Evolutionary conservation across 2,113 vertebrate species (phyloP).

Genomic region (Serinus canaria): DNA sequence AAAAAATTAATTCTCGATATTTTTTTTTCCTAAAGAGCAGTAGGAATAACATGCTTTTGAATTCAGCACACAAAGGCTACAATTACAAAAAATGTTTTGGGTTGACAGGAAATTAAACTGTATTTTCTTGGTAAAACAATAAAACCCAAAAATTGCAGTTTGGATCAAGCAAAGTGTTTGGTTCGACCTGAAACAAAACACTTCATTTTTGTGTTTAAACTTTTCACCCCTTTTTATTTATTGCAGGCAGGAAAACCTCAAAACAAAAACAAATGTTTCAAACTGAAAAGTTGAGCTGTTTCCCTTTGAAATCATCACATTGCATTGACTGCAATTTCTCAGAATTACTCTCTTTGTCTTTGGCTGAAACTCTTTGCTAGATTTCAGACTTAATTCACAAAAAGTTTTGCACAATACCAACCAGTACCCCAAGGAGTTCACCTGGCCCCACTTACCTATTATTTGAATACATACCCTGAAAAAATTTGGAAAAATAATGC

Average conservation of each 20-base stretch:
- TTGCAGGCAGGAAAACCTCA: constrained; percentile 62
- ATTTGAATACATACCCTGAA: background rate
- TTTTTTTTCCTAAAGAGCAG: constrained; percentile 44
- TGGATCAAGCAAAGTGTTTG: constrained; percentile 7
- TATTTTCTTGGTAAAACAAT: constrained; percentile 54
- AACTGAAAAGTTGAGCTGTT: constrained; percentile 25
- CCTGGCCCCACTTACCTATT: background rate
- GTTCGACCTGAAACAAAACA: constrained; percentile 46
- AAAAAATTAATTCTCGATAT: background rate
- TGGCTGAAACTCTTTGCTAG: background rate
- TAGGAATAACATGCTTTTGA: background rate
- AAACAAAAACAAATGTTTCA: constrained; percentile 65
- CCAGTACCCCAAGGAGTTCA: background rate
- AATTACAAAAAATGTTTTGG: constrained; percentile 12
- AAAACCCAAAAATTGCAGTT: constrained; percentile 29
- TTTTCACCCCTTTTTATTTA: constrained; percentile 63
- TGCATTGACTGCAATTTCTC: constrained; percentile 16
- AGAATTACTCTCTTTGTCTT: constrained; percentile 11
- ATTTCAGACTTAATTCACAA: background rate
- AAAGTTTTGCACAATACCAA: background rate
- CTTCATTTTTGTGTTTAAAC: constrained; percentile 51
- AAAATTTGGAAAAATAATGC: background rate
- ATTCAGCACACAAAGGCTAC: constrained; percentile 1
- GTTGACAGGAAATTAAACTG: constrained; percentile 44
- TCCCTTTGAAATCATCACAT: constrained; percentile 42